Conservation (phyloP, 1,140 invertebrate genomes). For the Pectinophora gossypiella region DNA sequence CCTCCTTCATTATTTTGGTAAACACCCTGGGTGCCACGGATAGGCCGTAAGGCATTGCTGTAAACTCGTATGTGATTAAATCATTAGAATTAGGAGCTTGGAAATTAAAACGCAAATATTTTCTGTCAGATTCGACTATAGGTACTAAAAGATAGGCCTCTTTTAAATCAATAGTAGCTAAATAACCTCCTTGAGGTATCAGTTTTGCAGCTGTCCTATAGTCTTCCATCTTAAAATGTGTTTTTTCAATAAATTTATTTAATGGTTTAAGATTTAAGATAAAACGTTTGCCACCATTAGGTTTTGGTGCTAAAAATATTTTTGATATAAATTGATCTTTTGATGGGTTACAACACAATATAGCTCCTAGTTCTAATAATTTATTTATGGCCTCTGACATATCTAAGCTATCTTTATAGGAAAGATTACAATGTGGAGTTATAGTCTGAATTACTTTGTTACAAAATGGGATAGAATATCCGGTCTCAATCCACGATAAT, state of each 20-base stretch:
- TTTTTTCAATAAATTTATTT: neutral
- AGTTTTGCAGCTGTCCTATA: neutral
- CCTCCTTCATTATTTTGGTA: constrained; percentile 3
- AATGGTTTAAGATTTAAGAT: neutral
- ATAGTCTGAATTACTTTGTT: neutral
- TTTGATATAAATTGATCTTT: neutral
- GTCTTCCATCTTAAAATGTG: constrained; percentile 1
- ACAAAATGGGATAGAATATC: neutral
- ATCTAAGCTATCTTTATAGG: neutral
- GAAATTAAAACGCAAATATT: neutral
- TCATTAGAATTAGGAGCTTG: neutral
- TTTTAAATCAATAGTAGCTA: constrained; percentile 1
- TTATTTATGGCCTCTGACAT: neutral
- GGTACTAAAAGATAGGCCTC: neutral
- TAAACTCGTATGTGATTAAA: neutral
- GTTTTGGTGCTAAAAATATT: neutral
- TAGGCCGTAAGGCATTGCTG: neutral
- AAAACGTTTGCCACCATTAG: constrained; percentile 2
- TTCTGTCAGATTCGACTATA: neutral
- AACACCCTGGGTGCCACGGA: constrained; percentile 3
- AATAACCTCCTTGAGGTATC: neutral
- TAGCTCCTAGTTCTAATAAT: neutral
- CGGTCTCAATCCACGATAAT: neutral
- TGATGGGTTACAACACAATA: neutral
- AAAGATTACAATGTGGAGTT: neutral